Evolutionary conservation across 2,888 invertebrate species (phyloP), one percentile per base, ranked within the genome.

Genomic region (Drosophila mulleri): DNA sequence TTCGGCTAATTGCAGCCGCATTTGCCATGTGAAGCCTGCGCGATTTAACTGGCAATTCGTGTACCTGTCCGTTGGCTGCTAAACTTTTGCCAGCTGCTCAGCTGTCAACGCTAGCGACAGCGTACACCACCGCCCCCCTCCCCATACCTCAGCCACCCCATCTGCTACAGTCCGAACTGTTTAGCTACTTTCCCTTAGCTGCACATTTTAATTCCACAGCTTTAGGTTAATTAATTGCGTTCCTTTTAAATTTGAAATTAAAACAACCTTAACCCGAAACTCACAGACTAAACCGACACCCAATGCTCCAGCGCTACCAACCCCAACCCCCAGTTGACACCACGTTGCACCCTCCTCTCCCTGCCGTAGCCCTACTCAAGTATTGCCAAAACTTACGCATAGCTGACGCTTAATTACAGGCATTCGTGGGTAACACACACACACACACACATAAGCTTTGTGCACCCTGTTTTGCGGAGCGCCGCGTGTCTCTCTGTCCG

Each of bases 201-300:
- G 61, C 60, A 67, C 58, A 58, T 62, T 83, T 80, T 60, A 74
- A 80, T 70, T 68, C 67, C 63, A 64, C 68, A 72, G 73, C 81
- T 79, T 69, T 68, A 75, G 68, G 71, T 81, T 86, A 88, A 88
- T 87, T 87, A 87, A 86, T 86, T 86, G 83, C 67, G 74, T 72
- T 84, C 73, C 74, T 77, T 76, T 87, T 69, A 67, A 88, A 88
- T 84, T 75, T 76, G 69, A 81, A 88, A 86, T 87, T 85, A 82
- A 87, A 85, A 75, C 83, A 67, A 59, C 56, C 80, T 66, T 63
- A 71, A 72, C 59, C 77, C 61, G 47, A 52, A 65, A 45, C 18
- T n/a, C 29, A 18, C 57, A 47, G 50, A 23, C 60, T 44, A 63
- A 29, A 41, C 39, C n/a, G 11, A 63, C 23, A 26, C 16, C 48